These are phyloP conservation scores for Beroe forskalii DNA, from an alignment of 37 sponge, comb jelly and placozoan species.

Conservation along the genomic window DNA sequence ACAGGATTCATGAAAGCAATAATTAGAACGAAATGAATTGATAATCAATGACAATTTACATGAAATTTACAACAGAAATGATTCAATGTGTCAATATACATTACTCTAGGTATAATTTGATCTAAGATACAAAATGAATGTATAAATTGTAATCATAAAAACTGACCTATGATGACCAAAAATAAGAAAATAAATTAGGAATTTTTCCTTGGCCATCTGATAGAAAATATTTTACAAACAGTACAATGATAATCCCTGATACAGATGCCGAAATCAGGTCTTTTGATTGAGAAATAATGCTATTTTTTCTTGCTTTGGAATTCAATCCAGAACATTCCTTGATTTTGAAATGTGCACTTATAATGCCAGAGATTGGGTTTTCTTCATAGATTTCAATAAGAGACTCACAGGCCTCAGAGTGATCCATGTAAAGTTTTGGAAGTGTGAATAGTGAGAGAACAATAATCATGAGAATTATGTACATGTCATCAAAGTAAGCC, in stretches of 20 bases:
- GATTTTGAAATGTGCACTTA: conserved; percentile 4
- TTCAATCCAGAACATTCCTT: not conserved
- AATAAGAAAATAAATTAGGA: conserved; percentile 4
- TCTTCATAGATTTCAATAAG: conserved; percentile 42
- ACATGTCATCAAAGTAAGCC: conserved; percentile 30
- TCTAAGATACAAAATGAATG: too few species aligned
- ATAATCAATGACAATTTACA: not conserved
- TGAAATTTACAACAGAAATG: not conserved
- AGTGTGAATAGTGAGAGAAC: not conserved
- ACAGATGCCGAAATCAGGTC: conserved; percentile 17
- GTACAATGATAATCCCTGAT: conserved; percentile 9
- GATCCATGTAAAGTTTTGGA: not conserved
- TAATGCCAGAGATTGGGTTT: not conserved
- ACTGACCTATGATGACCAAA: not conserved
- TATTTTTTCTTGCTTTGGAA: not conserved
- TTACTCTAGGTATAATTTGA: not conserved
- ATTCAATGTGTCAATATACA: not conserved
- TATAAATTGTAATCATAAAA: not conserved
- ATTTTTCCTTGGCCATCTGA: conserved; percentile 13
- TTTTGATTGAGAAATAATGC: not conserved
- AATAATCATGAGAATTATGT: not conserved
- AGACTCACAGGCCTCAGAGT: not conserved
- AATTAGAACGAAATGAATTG: not conserved
- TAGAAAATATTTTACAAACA: not conserved
- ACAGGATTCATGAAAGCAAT: not conserved